Percentiles rank a stretch among this genome's conserved stretches.
These are phyloP conservation scores for Thomomys bottae DNA, from an alignment of 2,113 vertebrate species.

Conservation along the genomic window DNA sequence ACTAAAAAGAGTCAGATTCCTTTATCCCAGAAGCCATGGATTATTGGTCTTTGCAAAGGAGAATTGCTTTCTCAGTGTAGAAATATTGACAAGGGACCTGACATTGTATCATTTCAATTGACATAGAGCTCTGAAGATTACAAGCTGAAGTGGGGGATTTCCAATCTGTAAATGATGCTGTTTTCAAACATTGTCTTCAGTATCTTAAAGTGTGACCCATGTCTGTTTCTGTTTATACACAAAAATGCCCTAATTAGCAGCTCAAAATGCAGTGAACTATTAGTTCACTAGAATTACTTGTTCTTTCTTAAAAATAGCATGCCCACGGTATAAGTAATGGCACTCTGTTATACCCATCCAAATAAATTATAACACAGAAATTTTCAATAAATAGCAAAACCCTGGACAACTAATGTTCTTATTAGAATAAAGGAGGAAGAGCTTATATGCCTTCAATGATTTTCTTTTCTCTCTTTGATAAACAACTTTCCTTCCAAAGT, in stretches of 20 bases:
- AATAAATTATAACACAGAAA: conserved; percentile 77
- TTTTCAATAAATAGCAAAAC: conserved; percentile 60
- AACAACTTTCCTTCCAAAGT: conserved; percentile 40
- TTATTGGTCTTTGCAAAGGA: conserved; percentile 44
- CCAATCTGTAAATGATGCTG: conserved; percentile 42
- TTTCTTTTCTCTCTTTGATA: conserved; percentile 45
- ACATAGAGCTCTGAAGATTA: background rate
- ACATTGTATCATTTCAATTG: background rate
- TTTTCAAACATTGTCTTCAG: conserved; percentile 53
- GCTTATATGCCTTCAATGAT: conserved; percentile 17
- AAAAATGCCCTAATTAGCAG: conserved; percentile 66
- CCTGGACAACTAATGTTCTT: conserved; percentile 36
- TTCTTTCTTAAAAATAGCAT: conserved; percentile 58
- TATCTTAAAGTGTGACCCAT: conserved; percentile 31
- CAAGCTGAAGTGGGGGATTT: background rate
- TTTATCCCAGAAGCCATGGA: background rate
- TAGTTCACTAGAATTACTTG: conserved; percentile 64
- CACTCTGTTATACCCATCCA: conserved; percentile 69
- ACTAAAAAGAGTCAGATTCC: background rate
- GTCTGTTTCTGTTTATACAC: conserved; percentile 22
- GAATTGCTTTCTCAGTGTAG: background rate
- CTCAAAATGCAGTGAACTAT: conserved; percentile 77
- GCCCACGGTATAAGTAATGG: conserved; percentile 66
- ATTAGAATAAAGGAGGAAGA: conserved; percentile 61
- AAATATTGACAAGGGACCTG: conserved; percentile 19